A percentile compares a stretch with the other conserved stretches of the same genome.
Evolutionary conservation across 2,888 invertebrate species (phyloP).

Genomic region (Paralinhomoeus sp.): DNA sequence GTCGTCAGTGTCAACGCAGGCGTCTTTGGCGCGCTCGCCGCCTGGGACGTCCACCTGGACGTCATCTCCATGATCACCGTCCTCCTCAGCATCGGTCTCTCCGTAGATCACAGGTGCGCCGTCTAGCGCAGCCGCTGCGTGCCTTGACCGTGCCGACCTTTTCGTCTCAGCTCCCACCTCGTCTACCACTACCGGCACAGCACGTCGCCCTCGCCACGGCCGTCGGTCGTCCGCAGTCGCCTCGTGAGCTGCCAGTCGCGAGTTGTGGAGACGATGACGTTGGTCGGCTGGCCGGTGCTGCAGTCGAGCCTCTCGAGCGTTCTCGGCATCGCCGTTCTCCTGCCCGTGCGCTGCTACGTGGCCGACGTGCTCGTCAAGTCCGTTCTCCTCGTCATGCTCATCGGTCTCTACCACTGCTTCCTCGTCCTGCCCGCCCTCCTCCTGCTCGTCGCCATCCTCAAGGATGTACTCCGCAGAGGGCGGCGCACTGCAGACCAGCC

Average conservation of each 20-base stretch:
- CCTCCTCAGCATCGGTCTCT: slow-evolving; percentile 6
- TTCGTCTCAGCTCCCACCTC: slow-evolving; percentile 75
- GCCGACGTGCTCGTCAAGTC: slow-evolving; percentile 82
- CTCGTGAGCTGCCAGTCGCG: not conserved
- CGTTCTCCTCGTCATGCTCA: slow-evolving; percentile 72
- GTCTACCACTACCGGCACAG: slow-evolving; percentile 43
- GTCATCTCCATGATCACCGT: slow-evolving; percentile 6
- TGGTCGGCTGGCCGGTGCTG: slow-evolving; percentile 2
- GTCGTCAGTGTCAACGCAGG: slow-evolving; percentile 3
- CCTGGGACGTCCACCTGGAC: slow-evolving; percentile 2
- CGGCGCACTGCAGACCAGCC: too few species aligned
- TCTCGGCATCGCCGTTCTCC: slow-evolving; percentile 54
- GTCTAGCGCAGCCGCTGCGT: not conserved
- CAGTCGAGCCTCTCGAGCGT: slow-evolving; percentile 60
- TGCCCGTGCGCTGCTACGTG: slow-evolving; percentile 67
- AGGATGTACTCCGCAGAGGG: too few species aligned
- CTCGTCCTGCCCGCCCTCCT: slow-evolving; percentile 45
- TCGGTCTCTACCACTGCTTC: slow-evolving; percentile 70
- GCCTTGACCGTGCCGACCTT: slow-evolving; percentile 22
- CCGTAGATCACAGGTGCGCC: slow-evolving; percentile 5
- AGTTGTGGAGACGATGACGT: not conserved
- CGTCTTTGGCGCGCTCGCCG: not conserved
- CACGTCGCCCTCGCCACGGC: not conserved
- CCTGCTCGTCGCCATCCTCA: not conserved
- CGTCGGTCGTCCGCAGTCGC: not conserved